phyloP scores from a whole-genome alignment of 2,888 invertebrate genomes.

The Drosophila emarginata region DNA sequence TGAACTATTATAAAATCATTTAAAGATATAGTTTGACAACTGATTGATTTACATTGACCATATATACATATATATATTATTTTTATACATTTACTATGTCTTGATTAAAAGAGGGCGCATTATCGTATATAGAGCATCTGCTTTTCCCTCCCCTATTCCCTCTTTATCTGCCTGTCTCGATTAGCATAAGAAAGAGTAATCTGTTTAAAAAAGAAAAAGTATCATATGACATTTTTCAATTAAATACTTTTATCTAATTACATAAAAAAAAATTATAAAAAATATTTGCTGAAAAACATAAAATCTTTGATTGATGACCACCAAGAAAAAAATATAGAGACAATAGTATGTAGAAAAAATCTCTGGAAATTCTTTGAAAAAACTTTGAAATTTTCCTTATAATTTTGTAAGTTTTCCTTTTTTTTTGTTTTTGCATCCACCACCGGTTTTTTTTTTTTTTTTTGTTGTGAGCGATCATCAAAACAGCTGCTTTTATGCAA shows the following conservation, averaged over 20 bases:
- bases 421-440: conserved; percentile 37
- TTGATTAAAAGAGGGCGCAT: conserved; percentile 21
- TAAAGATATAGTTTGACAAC: conserved; percentile 46
- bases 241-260: conserved; percentile 49
- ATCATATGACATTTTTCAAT: conserved; percentile 58
- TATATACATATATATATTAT: conserved; percentile 9
- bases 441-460: conserved; percentile 26
- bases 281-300: conserved; percentile 62
- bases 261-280: conserved; percentile 20
- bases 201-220: conserved; percentile 34
- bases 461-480: conserved; percentile 20
- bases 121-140: conserved; percentile 8
- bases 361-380: conserved; percentile 18
- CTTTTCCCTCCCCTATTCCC: not conserved
- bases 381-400: conserved; percentile 50
- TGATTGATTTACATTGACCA: conserved; percentile 66
- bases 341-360: conserved; percentile 23
- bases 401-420: conserved; percentile 42
- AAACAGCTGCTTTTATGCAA: conserved; percentile 56
- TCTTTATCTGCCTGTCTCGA: not conserved
- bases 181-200: conserved; percentile 1
- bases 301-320: conserved; percentile 67
- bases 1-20: conserved; percentile 58
- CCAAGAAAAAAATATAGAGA: conserved; percentile 17
- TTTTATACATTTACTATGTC: conserved; percentile 17